A percentile compares a stretch with the other conserved stretches of the same genome.
Conservation (phyloP, 2,113 vertebrate genomes). For the Casuarius casuarius region DNA sequence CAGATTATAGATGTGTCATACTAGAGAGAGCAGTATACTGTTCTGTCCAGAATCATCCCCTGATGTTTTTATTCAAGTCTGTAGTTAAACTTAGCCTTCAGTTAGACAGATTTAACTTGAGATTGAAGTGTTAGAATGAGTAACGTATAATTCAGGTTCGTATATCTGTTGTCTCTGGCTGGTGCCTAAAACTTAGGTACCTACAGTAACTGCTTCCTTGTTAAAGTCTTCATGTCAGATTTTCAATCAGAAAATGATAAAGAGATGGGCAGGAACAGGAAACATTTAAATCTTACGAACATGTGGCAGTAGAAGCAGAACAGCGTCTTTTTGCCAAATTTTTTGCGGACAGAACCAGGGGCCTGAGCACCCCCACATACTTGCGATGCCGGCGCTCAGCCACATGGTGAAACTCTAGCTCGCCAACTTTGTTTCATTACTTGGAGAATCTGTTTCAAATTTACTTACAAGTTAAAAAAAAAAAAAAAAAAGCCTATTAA, state of each 20-base stretch:
- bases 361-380: slow-evolving; percentile 25
- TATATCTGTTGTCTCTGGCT: neutral
- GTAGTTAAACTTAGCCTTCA: neutral
- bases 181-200: neutral
- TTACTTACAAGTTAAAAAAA: slow-evolving; percentile 14
- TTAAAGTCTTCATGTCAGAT: neutral
- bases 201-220: neutral
- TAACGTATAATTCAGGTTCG: neutral
- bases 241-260: slow-evolving; percentile 44
- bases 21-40: neutral
- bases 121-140: neutral
- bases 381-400: slow-evolving; percentile 33
- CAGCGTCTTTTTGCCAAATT: slow-evolving; percentile 33
- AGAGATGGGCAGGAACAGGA: slow-evolving; percentile 50
- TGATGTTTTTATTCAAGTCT: neutral
- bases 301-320: slow-evolving; percentile 50
- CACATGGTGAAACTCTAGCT: slow-evolving; percentile 63
- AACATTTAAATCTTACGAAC: slow-evolving; percentile 5
- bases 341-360: neutral
- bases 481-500: slow-evolving; percentile 16
- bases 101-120: neutral
- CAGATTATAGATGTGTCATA: neutral
- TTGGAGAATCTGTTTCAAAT: slow-evolving; percentile 69
- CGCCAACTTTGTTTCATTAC: slow-evolving; percentile 58
- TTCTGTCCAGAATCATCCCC: neutral